Conservation (phyloP, 2,113 vertebrate species). For the Euleptes europaea region DNA sequence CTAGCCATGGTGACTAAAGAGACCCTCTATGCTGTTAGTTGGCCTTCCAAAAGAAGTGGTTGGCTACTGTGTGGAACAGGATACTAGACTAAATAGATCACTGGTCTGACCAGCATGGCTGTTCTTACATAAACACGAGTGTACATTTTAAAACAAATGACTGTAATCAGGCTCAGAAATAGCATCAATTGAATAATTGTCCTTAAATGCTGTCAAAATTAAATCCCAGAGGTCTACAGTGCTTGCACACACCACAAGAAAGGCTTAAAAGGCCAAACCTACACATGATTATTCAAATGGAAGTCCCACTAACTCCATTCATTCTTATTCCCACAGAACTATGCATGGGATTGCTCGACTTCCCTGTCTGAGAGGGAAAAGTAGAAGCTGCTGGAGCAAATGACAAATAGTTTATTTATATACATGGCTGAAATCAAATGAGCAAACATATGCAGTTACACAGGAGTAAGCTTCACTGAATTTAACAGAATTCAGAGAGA, state of each 20-base stretch:
- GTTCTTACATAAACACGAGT: too few species aligned
- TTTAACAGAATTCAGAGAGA: background rate
- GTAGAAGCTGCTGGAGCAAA: too few species aligned
- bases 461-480: background rate
- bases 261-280: background rate
- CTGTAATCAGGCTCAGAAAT: background rate
- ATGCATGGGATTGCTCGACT: background rate
- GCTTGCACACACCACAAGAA: background rate
- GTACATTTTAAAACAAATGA: too few species aligned
- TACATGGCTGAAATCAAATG: background rate
- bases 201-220: background rate
- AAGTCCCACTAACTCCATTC: background rate
- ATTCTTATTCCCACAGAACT: background rate
- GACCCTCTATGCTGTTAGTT: too few species aligned
- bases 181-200: background rate
- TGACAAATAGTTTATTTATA: background rate
- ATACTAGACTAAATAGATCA: too few species aligned
- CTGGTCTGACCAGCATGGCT: too few species aligned
- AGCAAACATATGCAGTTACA: background rate
- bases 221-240: background rate
- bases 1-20: too few species aligned
- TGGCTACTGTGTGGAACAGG: too few species aligned
- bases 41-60: too few species aligned
- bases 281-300: background rate
- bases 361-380: background rate